A percentile compares a stretch with the other conserved stretches of the same genome.
Evolutionary conservation across 1,140 invertebrate species (phyloP).

Genomic region (silkworm (Bombyx mori)): ASM3026992v2 NC_085127.1:11466001-11466500

Average conservation of each 20-base stretch:
- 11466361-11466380: constrained; percentile 58
- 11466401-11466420: background rate
- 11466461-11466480: no score
- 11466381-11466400: constrained; percentile 53
- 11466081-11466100: constrained; percentile 64
- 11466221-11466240: constrained; percentile 61
- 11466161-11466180: constrained; percentile 55
- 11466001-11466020: constrained; percentile 58
- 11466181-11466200: constrained; percentile 59
- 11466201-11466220: constrained; percentile 60
- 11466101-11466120: constrained; percentile 52
- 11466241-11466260: constrained; percentile 62
- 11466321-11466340: constrained; percentile 51
- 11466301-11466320: constrained; percentile 64
- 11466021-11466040: constrained; percentile 59
- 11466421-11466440: no score
- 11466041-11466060: constrained; percentile 57
- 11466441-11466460: no score
- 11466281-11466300: constrained; percentile 56
- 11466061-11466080: constrained; percentile 61
- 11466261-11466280: constrained; percentile 58
- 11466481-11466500: no score
- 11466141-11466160: constrained; percentile 56
- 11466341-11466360: constrained; percentile 43
- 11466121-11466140: constrained; percentile 51